Conservation (phyloP, 2,113 vertebrate species). For the Fulica atra region DNA sequence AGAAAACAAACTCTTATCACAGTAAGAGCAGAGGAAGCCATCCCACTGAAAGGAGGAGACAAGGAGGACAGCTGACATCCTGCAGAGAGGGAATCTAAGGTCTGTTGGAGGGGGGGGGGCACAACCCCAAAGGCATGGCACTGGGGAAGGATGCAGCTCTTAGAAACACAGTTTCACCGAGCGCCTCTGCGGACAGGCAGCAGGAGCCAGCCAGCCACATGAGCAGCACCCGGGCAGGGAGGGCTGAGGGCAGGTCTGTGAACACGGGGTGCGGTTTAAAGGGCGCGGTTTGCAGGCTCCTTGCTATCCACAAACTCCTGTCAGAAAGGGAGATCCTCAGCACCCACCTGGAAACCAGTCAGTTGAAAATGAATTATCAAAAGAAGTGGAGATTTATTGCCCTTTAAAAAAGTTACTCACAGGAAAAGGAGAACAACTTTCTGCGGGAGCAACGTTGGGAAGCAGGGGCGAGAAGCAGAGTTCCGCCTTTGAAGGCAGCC, state of each 20-base stretch:
- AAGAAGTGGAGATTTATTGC: not conserved
- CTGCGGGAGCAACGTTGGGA: not conserved
- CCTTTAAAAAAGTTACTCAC: constrained; percentile 37
- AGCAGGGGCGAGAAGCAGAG: not conserved
- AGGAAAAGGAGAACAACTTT: not conserved
- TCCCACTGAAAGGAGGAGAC: constrained; percentile 46
- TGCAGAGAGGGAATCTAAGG: constrained; percentile 29
- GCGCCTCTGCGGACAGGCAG: not conserved
- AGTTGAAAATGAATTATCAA: constrained; percentile 47
- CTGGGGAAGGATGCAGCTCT: not conserved
- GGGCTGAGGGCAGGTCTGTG: not conserved
- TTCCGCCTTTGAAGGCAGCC: not conserved
- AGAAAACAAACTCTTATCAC: constrained; percentile 66
- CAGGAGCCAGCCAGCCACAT: fast-evolving
- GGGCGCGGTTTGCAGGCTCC: not conserved
- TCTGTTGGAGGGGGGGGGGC: not conserved
- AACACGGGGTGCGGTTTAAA: not conserved
- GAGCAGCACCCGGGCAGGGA: not conserved
- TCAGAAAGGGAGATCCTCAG: not conserved
- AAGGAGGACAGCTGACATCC: constrained; percentile 34
- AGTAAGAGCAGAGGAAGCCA: constrained; percentile 53
- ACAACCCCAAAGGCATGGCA: constrained; percentile 1
- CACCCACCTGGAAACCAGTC: not conserved
- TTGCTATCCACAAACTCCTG: not conserved
- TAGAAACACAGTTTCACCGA: not conserved